Evolutionary conservation across 2,888 invertebrate genomes (phyloP), one percentile per base, ranked within the genome.

Genomic region (Pseudococcus longispinus): DNA sequence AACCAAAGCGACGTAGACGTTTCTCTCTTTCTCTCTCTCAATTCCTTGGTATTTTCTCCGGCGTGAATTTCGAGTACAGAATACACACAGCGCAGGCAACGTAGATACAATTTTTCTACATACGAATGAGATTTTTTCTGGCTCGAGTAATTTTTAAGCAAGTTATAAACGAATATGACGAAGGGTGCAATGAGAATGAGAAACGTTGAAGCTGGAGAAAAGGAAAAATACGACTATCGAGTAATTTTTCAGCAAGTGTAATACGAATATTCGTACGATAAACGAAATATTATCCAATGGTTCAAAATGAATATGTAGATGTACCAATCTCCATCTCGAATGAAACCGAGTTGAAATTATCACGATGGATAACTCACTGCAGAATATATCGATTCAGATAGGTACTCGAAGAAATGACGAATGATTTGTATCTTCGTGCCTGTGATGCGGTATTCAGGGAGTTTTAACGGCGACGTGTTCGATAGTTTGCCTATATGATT

Each of bases 341-440:
- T 23, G 60, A n/a, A n/a, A n/a, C n/a, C n/a, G n/a, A 60, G 23
- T 60, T 60, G 60, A 60, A 60, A 60, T 60, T 60, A 60, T 60
- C 23, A 20, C 15, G 1, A 9, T 8, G 60, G 1, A n/a, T 5
- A 18, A 60, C 9, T 60, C 23, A 23, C 2, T 55, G 18, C 23
- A 6, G n/a, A 8, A 8, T 1, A 23, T 60, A 60, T 60, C 20
- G 60, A 60, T 60, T 60, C 23, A 60, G 60, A 60, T 60, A 23
- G 60, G 23, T 60, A 23, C 23, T 60, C 23, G 23, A 60, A 23
- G 60, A 55, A 55, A 55, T 23, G 2, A 2, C 5, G 23, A 60
- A 23, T 2, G 11, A 60, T 23, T 23, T 60, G 20, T 8, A n/a
- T 51, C n/a, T 18, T 55, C 55, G n/a, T 55, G n/a, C n/a, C n/a